Conservation (phyloP, 1,140 invertebrate species). For the Zaprionus taronus region DNA sequence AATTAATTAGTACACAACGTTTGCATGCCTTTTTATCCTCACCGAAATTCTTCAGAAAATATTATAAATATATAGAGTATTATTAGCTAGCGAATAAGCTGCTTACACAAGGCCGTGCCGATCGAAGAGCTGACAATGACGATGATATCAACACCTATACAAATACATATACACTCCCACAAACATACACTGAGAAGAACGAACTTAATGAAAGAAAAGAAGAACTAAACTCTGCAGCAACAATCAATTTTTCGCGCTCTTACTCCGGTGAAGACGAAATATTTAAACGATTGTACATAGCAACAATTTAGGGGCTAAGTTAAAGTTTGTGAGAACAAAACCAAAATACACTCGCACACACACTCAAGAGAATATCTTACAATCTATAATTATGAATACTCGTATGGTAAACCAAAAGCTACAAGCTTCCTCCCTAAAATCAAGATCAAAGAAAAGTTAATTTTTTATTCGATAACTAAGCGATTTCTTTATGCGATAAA, state of each 20-base stretch:
- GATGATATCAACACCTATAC: conserved; percentile 42
- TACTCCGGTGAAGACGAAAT: conserved; percentile 44
- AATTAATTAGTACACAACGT: conserved; percentile 25
- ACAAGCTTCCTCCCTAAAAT: not conserved
- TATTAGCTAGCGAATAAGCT: conserved; percentile 26
- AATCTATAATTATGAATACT: conserved; percentile 18
- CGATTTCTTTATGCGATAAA: conserved; percentile 33
- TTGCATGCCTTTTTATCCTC: conserved; percentile 64
- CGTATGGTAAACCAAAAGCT: conserved; percentile 26
- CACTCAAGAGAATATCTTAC: conserved; percentile 24
- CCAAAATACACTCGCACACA: conserved; percentile 17
- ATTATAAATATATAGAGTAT: conserved; percentile 15
- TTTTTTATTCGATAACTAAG: conserved; percentile 26
- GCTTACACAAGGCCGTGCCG: conserved; percentile 13
- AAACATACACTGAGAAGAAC: conserved; percentile 24
- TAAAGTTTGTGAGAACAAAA: conserved; percentile 17
- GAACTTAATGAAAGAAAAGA: conserved; percentile 32
- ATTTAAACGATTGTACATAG: conserved; percentile 55
- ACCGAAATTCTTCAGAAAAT: conserved; percentile 34
- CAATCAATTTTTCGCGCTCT: conserved; percentile 77
- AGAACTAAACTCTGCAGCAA: conserved; percentile 60
- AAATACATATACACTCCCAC: conserved; percentile 35
- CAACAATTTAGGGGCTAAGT: conserved; percentile 38
- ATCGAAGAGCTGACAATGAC: conserved; percentile 11
- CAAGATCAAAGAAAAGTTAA: not conserved